A percentile compares a stretch with the other conserved stretches of the same genome.
Conservation (phyloP, 2,888 invertebrate genomes). For the Ophraella communa region DNA sequence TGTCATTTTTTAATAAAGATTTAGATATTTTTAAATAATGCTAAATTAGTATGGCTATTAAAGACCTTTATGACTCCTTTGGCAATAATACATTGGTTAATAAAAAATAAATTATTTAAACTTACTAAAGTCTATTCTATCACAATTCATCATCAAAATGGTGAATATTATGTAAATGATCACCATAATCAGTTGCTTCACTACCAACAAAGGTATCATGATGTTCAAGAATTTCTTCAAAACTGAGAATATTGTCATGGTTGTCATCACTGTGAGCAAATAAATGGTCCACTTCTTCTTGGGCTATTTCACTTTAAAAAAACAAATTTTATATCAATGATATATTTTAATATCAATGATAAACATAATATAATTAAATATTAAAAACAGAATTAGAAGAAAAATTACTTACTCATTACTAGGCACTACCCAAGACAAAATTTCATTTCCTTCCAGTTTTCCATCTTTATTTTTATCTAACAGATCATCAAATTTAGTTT, state of each 20-base stretch:
- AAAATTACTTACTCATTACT: conserved; percentile 77
- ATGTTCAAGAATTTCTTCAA: conserved; percentile 81
- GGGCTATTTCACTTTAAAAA: conserved; percentile 76
- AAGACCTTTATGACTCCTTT: background rate
- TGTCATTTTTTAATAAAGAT: too few relatives aligned
- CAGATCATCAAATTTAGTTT: conserved; percentile 85
- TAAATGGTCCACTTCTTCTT: conserved; percentile 89
- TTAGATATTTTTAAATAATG: background rate
- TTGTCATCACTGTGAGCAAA: conserved; percentile 87
- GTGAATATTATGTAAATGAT: conserved; percentile 81
- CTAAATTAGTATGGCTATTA: background rate
- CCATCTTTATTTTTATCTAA: conserved; percentile 88
- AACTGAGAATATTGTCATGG: conserved; percentile 79
- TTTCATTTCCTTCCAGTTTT: conserved; percentile 76
- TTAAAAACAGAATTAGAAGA: too few relatives aligned
- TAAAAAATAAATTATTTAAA: background rate
- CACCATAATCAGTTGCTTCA: conserved; percentile 89
- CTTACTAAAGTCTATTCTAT: conserved; percentile 39
- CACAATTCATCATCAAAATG: conserved; percentile 82
- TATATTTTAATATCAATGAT: too few relatives aligned
- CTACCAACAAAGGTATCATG: conserved; percentile 92
- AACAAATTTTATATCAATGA: background rate
- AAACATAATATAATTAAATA: too few relatives aligned
- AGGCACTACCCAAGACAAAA: conserved; percentile 88
- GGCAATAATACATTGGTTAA: background rate